Evolutionary conservation across 2,797 vertebrate genomes (phyloP).

Genomic region (Ceryle rudis): DNA sequence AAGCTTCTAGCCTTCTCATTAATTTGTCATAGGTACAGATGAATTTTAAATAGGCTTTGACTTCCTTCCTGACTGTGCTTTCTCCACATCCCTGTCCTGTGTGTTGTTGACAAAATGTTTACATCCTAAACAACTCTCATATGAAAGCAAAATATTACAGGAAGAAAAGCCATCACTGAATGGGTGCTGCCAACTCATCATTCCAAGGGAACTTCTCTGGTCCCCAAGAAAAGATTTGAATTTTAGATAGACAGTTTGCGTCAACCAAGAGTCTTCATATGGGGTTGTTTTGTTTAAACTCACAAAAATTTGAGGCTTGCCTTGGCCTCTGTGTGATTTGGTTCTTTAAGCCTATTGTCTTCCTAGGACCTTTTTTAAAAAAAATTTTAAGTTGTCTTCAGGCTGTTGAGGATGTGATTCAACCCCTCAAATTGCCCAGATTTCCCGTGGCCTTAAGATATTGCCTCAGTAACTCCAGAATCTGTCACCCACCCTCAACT

Average conservation of each 20-base stretch:
- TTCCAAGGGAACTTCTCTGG: not conserved
- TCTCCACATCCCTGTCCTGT: slow-evolving; percentile 45
- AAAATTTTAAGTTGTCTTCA: not conserved
- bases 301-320: not conserved
- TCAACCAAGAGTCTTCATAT: not conserved
- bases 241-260: not conserved
- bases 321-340: not conserved
- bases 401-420: not conserved
- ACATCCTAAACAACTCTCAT: not conserved
- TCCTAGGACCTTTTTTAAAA: not conserved
- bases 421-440: not conserved
- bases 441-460: not conserved
- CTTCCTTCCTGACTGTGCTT: slow-evolving; percentile 66
- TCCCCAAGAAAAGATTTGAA: not conserved
- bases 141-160: not conserved
- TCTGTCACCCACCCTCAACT: not conserved
- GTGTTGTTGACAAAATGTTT: slow-evolving; percentile 64
- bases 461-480: not conserved
- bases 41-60: slow-evolving; percentile 58
- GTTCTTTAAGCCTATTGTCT: not conserved
- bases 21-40: slow-evolving; percentile 60
- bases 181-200: not conserved
- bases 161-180: slow-evolving; percentile 4
- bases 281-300: not conserved
- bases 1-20: slow-evolving; percentile 58